Evolutionary conservation across 2,113 vertebrate genomes (phyloP).

Genomic region (Petromus typicus): DNA sequence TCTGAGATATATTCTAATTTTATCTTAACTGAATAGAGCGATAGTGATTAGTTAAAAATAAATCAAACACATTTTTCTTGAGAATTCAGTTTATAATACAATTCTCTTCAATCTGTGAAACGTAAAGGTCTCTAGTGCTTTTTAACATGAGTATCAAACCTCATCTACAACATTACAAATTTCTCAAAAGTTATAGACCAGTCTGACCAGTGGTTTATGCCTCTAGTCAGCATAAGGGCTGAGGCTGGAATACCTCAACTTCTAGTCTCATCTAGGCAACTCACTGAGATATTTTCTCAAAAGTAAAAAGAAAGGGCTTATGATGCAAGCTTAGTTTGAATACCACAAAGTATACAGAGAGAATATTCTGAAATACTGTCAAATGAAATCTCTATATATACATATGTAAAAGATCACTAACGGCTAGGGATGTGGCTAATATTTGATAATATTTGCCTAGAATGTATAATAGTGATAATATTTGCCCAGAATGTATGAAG

Average conservation of each 20-base stretch:
- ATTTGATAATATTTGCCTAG: neutral
- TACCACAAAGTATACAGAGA: neutral
- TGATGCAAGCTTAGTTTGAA: neutral
- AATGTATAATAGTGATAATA: neutral
- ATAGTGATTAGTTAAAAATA: conserved; percentile 29
- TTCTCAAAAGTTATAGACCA: neutral
- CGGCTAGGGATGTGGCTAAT: neutral
- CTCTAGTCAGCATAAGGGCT: neutral
- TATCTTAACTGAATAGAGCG: conserved; percentile 1
- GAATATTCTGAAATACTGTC: neutral
- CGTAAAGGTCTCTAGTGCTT: conserved; percentile 4
- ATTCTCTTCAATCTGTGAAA: conserved; percentile 29
- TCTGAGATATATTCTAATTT: conserved; percentile 37
- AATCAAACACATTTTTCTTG: neutral
- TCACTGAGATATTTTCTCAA: neutral
- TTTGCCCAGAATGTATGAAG: neutral
- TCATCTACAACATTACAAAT: neutral
- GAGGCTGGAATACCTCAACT: neutral
- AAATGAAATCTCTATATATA: neutral
- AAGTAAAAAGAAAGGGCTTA: neutral
- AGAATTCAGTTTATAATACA: conserved; percentile 15
- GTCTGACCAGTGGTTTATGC: neutral
- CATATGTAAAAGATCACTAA: neutral
- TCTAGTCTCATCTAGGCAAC: neutral
- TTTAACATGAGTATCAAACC: neutral